Conservation (phyloP, 2,113 vertebrate species). For the Peromyscus leucopus region DNA sequence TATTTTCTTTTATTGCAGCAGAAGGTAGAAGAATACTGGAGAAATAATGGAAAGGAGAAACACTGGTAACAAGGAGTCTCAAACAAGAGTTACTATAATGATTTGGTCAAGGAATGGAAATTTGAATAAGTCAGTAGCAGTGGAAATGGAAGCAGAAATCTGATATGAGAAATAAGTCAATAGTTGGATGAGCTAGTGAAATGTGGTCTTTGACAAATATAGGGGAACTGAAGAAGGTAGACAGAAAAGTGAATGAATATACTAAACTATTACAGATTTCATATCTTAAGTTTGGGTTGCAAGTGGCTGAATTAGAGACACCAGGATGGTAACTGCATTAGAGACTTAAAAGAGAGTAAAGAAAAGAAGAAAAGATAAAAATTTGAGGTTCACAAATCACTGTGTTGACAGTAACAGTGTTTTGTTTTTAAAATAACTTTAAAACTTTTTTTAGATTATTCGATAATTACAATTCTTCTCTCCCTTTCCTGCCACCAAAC, state of each 20-base stretch:
- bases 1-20: not conserved
- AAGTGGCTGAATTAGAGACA: not conserved
- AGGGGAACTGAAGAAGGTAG: fast-evolving
- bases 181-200: not conserved
- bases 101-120: not conserved
- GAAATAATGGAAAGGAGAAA: not conserved
- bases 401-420: not conserved
- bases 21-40: not conserved
- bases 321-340: not conserved
- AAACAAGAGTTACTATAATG: not conserved
- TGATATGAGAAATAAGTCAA: not conserved
- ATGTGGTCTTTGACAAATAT: not conserved
- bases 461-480: not conserved
- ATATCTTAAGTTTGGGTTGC: not conserved
- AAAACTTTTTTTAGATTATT: not conserved
- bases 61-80: not conserved
- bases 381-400: not conserved
- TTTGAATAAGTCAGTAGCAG: not conserved
- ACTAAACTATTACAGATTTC: not conserved
- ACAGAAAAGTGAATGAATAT: not conserved
- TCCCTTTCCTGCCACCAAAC: not conserved
- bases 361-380: not conserved
- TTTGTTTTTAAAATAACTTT: not conserved
- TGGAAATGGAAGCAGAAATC: not conserved
- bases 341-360: not conserved